These are phyloP conservation scores for Tachina lurida DNA, from an alignment of 2,888 invertebrate species.

Conservation along the genomic window DNA sequence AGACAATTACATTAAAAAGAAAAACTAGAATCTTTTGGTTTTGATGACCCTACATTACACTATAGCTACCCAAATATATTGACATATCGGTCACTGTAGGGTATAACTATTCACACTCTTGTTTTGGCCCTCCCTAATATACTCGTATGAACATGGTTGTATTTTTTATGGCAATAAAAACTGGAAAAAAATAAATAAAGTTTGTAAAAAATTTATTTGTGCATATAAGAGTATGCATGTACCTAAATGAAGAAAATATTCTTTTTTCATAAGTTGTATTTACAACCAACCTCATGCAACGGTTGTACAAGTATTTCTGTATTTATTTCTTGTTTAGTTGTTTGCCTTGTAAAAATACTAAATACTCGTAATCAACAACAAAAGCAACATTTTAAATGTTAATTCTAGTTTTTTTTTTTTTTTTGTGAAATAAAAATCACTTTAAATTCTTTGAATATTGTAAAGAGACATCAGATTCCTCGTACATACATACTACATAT, in stretches of 20 bases:
- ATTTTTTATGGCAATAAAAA: constrained; percentile 23
- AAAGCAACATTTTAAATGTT: constrained; percentile 37
- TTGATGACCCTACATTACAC: too few relatives aligned
- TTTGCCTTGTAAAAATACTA: constrained; percentile 67
- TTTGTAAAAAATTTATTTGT: neutral
- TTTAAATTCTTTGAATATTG: constrained; percentile 43
- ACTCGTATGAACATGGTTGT: neutral
- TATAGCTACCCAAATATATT: neutral
- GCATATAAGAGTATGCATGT: neutral
- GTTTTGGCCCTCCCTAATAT: neutral
- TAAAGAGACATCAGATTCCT: constrained; percentile 18
- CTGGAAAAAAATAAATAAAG: constrained; percentile 25
- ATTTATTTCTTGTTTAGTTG: constrained; percentile 49
- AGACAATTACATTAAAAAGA: too few relatives aligned
- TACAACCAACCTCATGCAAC: constrained; percentile 19
- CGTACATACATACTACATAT: too few relatives aligned
- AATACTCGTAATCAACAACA: constrained; percentile 36
- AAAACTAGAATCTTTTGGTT: too few relatives aligned
- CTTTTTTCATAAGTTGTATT: neutral
- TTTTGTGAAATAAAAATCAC: constrained; percentile 49
- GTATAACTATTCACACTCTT: neutral
- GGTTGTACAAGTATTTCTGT: constrained; percentile 25
- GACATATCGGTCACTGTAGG: neutral
- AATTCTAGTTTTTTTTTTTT: constrained; percentile 58
- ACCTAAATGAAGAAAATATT: constrained; percentile 9